These are phyloP conservation scores for Nezara viridula DNA, from an alignment of 2,888 invertebrate genomes.

Conservation along the genomic window DNA sequence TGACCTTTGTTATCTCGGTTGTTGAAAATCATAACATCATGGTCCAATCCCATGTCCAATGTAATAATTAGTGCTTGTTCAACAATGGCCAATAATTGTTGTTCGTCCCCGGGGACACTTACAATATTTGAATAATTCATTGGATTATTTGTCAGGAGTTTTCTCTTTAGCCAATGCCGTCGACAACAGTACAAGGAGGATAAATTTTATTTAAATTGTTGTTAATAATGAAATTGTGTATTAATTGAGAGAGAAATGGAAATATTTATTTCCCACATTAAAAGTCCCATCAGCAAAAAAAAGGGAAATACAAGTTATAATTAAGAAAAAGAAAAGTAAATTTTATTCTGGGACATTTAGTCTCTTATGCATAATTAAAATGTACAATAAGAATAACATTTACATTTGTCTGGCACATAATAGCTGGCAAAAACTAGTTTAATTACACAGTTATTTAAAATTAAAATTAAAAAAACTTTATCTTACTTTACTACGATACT, in stretches of 20 bases:
- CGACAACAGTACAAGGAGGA: not conserved
- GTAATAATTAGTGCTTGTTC: not conserved
- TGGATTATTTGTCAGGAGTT: not conserved
- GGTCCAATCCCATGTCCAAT: not conserved
- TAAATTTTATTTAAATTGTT: not conserved
- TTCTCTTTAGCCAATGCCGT: not conserved
- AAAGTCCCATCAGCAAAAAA: too few relatives aligned
- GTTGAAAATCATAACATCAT: conserved; percentile 16
- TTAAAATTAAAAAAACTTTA: too few relatives aligned
- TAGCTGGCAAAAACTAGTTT: too few relatives aligned
- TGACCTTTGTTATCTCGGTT: conserved; percentile 6
- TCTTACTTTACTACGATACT: too few relatives aligned
- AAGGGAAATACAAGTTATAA: too few relatives aligned
- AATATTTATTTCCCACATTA: too few relatives aligned
- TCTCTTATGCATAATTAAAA: too few relatives aligned
- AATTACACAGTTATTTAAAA: too few relatives aligned
- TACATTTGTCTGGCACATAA: too few relatives aligned
- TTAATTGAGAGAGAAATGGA: not conserved
- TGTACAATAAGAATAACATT: too few relatives aligned
- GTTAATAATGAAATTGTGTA: not conserved
- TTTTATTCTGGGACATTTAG: too few relatives aligned
- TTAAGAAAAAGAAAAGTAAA: too few relatives aligned
- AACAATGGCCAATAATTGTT: conserved; percentile 28
- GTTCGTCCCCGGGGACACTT: not conserved
- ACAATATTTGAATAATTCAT: conserved; percentile 32